These are phyloP conservation scores for Cecidostiba fungosa DNA, from an alignment of 2,888 invertebrate genomes.

Conservation along the genomic window DNA sequence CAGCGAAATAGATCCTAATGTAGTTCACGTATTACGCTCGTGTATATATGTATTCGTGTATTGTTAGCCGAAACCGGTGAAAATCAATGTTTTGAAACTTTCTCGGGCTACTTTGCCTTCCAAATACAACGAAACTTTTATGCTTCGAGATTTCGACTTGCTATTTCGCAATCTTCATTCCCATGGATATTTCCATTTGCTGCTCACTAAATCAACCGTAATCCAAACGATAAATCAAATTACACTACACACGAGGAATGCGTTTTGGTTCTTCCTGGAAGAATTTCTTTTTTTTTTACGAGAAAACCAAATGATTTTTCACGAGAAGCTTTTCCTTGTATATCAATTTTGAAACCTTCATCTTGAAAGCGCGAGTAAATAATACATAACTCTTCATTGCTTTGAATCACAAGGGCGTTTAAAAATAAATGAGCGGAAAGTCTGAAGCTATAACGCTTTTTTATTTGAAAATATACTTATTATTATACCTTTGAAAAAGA, in stretches of 20 bases:
- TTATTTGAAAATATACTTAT: background rate
- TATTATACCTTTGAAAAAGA: background rate
- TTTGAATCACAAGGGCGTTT: conserved; percentile 5
- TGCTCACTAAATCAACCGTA: background rate
- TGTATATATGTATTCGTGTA: conserved; percentile 3
- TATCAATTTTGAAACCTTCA: background rate
- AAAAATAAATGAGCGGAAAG: conserved; percentile 1
- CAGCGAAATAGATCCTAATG: conserved; percentile 33
- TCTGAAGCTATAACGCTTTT: background rate
- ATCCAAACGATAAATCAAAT: no score
- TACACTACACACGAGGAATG: no score
- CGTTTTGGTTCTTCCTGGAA: no score
- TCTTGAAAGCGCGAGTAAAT: background rate
- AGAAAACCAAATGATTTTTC: background rate
- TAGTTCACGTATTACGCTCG: conserved; percentile 34
- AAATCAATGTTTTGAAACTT: conserved; percentile 52
- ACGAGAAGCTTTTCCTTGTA: conserved; percentile 29
- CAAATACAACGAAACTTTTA: background rate
- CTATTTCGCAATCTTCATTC: background rate
- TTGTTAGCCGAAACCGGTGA: conserved; percentile 36
- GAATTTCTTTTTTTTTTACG: no score
- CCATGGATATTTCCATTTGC: background rate
- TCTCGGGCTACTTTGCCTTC: conserved; percentile 28
- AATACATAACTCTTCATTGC: background rate
- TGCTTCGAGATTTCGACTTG: conserved; percentile 1